Conservation (phyloP, 2,797 vertebrate species). For the Allochrocebus solatus region DNA sequence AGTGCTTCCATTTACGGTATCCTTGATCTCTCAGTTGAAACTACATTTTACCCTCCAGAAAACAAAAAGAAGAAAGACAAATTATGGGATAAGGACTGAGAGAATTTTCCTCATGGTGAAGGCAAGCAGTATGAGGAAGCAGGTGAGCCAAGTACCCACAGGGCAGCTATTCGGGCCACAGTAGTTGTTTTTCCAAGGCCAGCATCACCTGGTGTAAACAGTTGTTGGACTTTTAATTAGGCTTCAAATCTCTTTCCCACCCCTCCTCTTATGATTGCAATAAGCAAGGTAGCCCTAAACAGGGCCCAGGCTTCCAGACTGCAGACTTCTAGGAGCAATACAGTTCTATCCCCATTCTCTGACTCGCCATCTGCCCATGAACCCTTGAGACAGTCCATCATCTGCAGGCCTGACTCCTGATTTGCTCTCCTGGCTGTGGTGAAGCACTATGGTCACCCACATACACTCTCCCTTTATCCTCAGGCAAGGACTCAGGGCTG, state of each 20-base stretch:
- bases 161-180: not conserved
- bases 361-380: not conserved
- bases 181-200: not conserved
- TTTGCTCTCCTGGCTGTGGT: not conserved
- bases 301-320: not conserved
- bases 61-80: not conserved
- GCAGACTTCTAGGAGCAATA: not conserved
- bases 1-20: constrained; percentile 31
- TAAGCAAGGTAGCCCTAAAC: not conserved
- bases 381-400: not conserved
- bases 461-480: not conserved
- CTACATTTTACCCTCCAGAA: constrained; percentile 23
- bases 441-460: not conserved
- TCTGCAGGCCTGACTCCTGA: not conserved
- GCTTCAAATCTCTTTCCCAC: not conserved
- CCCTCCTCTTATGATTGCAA: not conserved
- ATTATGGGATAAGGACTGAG: not conserved
- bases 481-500: not conserved
- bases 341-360: not conserved
- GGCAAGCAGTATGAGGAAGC: not conserved
- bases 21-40: constrained; percentile 39
- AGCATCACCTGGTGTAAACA: not conserved
- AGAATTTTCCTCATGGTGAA: not conserved
- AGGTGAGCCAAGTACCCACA: not conserved
- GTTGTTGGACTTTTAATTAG: not conserved